Evolutionary conservation across 2,888 invertebrate species (phyloP).

Genomic region (Sceliomorpha sp.): DNA sequence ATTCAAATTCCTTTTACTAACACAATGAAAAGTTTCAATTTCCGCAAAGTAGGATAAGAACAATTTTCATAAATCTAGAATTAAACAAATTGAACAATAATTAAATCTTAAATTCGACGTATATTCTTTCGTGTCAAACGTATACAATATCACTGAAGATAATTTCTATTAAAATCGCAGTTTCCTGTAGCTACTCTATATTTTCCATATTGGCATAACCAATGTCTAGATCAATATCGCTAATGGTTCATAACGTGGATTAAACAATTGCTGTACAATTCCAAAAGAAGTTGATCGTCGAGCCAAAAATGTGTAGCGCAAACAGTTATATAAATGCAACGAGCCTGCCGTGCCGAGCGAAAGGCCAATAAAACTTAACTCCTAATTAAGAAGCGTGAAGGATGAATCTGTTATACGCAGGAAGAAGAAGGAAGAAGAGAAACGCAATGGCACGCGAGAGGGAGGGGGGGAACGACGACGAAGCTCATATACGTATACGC

Average conservation of each 20-base stretch:
- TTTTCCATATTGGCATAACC: too few species aligned
- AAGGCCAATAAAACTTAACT: slow-evolving; percentile 79
- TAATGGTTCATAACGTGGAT: slow-evolving; percentile 1
- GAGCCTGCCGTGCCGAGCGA: slow-evolving; percentile 57
- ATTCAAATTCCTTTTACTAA: too few species aligned
- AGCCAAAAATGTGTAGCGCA: slow-evolving; percentile 40
- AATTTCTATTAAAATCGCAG: too few species aligned
- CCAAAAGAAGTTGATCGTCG: slow-evolving; percentile 33
- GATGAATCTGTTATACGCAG: slow-evolving; percentile 78
- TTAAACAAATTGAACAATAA: too few species aligned
- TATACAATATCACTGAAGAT: too few species aligned
- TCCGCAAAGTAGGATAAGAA: too few species aligned
- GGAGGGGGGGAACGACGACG: slow-evolving; percentile 33
- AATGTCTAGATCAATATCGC: neutral
- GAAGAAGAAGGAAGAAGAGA: slow-evolving; percentile 38
- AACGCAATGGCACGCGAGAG: slow-evolving; percentile 24
- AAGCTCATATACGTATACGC: slow-evolving; percentile 46
- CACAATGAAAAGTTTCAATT: too few species aligned
- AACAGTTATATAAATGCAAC: slow-evolving; percentile 51
- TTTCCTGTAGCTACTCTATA: too few species aligned
- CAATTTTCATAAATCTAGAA: too few species aligned
- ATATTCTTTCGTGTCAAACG: too few species aligned
- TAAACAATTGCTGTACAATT: slow-evolving; percentile 6
- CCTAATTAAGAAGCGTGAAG: slow-evolving; percentile 80
- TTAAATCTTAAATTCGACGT: too few species aligned